Evolutionary conservation across 2,113 vertebrate species (phyloP).

Genomic region (Anhinga rufa): DNA sequence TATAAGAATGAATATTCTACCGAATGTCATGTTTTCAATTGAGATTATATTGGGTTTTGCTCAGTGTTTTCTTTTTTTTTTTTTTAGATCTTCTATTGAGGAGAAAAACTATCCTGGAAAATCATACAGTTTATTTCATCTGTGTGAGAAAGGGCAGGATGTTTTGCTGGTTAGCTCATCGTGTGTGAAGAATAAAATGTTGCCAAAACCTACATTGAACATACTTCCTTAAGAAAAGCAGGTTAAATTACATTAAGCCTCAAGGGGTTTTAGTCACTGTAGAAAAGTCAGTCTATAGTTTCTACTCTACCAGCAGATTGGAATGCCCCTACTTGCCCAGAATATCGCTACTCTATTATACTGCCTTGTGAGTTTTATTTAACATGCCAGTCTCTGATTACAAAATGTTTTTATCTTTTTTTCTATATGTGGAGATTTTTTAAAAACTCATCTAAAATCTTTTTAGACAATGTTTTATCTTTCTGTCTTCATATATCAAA

Average conservation of each 20-base stretch:
- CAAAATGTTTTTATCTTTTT: not conserved
- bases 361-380: not conserved
- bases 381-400: not conserved
- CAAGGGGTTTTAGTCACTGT: constrained; percentile 33
- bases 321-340: constrained; percentile 17
- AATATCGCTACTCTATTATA: not conserved
- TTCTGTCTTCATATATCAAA: not conserved
- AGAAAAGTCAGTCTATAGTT: not conserved
- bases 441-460: not conserved
- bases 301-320: not conserved
- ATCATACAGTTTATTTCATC: not conserved
- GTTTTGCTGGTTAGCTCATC: constrained; percentile 41
- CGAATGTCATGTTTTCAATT: not conserved
- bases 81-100: not conserved
- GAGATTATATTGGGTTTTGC: not conserved
- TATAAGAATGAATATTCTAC: not conserved
- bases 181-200: constrained; percentile 12
- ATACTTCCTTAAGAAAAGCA: constrained; percentile 44
- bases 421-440: not conserved
- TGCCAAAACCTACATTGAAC: constrained; percentile 7
- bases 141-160: constrained; percentile 36
- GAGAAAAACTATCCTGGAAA: not conserved
- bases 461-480: not conserved
- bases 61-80: not conserved
- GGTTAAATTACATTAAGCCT: constrained; percentile 7